Evolutionary conservation across 2,797 vertebrate genomes (phyloP).

Genomic region (Anguilla megastoma): DNA sequence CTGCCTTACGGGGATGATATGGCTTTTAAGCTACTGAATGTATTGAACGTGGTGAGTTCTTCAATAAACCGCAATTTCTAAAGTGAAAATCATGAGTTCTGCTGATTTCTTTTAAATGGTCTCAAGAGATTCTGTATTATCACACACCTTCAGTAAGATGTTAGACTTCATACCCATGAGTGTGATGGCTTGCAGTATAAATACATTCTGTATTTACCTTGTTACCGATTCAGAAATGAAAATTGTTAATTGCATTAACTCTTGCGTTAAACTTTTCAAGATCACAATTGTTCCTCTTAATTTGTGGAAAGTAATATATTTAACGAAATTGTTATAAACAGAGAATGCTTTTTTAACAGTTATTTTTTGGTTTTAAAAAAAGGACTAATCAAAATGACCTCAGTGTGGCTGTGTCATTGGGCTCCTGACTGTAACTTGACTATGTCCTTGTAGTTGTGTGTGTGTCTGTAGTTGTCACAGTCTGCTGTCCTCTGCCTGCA

Average conservation of each 20-base stretch:
- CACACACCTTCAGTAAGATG: neutral
- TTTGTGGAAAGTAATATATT: too few species aligned
- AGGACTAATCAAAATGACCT: neutral
- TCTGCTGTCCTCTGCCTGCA: slow-evolving; percentile 49
- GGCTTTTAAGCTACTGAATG: neutral
- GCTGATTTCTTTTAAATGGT: too few species aligned
- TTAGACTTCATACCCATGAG: neutral
- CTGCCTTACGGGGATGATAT: neutral
- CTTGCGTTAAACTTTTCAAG: too few species aligned
- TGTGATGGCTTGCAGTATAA: neutral
- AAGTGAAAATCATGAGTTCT: too few species aligned
- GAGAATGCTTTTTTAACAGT: neutral
- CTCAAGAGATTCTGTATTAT: neutral
- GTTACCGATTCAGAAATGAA: too few species aligned
- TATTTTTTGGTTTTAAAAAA: neutral
- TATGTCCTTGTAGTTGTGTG: neutral
- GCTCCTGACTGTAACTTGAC: neutral
- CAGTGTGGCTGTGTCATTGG: neutral
- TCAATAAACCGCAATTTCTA: neutral
- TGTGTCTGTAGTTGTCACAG: neutral
- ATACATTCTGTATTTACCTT: neutral
- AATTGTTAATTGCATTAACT: too few species aligned
- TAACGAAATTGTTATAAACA: neutral
- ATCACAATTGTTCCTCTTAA: too few species aligned
- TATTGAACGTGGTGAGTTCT: neutral